Percentiles rank a stretch among this genome's conserved stretches.
These are phyloP conservation scores for Campoletis raptor DNA, from an alignment of 2,888 invertebrate genomes.

Conservation along the genomic window DNA sequence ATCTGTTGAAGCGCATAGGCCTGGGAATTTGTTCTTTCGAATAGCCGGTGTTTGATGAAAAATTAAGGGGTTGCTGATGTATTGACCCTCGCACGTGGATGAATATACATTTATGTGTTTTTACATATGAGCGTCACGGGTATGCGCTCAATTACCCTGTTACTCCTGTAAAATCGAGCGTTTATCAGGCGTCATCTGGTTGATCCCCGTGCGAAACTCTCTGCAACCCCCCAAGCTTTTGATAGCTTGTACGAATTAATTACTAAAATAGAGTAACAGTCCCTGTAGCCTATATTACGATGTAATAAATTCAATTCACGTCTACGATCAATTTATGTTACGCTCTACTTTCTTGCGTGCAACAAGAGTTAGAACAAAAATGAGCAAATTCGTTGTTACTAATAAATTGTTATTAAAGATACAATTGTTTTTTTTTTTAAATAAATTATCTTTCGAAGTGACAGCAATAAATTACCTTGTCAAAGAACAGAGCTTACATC, in stretches of 20 bases:
- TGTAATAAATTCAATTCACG: neutral
- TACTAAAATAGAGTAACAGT: slow-evolving; percentile 9
- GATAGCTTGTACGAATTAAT: slow-evolving; percentile 57
- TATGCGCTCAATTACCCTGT: slow-evolving; percentile 76
- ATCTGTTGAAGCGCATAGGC: slow-evolving; percentile 69
- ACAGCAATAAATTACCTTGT: neutral
- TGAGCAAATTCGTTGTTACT: neutral
- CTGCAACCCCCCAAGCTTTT: slow-evolving; percentile 50
- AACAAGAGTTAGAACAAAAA: neutral
- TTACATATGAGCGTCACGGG: slow-evolving; percentile 75
- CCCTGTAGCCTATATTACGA: neutral
- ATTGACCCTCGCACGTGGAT: slow-evolving; percentile 39
- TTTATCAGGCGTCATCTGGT: slow-evolving; percentile 73
- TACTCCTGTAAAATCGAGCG: slow-evolving; percentile 71
- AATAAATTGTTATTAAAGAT: neutral
- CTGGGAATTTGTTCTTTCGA: slow-evolving; percentile 73
- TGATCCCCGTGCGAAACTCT: slow-evolving; percentile 72
- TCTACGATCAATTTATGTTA: slow-evolving; percentile 1
- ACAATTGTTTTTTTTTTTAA: neutral
- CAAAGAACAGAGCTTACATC: neutral
- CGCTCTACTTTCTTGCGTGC: neutral
- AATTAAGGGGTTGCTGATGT: slow-evolving; percentile 68
- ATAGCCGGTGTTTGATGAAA: slow-evolving; percentile 71
- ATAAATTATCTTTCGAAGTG: neutral
- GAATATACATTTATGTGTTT: slow-evolving; percentile 8